Evolutionary conservation across 2,888 invertebrate species (phyloP), one percentile per base, ranked within the genome.

Genomic region (Carpatolechia fugitivella): DNA sequence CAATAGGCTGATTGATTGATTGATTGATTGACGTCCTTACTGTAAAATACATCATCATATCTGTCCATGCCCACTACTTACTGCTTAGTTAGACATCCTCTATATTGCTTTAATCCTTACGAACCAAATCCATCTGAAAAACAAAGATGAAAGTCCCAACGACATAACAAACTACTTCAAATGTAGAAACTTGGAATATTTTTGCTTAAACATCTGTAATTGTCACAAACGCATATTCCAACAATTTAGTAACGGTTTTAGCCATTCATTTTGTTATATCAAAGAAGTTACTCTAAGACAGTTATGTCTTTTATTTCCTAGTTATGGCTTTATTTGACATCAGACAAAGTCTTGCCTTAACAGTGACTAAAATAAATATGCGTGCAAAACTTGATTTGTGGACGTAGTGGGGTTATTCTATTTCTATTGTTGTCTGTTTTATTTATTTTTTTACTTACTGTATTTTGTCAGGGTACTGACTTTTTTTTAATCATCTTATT

Each of bases 201-300:
- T 24, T 48, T 54, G 54, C 51, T 46, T 52, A 35, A 51, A 41
- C 58, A 41, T 56, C 56, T 54, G 56, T 59, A 13, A 46, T 38
- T 59, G 60, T 54, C 57, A 60, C 62, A 63, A 65, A 63, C 51
- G 58, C 60, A 47, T 62, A 44, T 61, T 54, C 48, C 20, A 44
- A 31, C 55, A 13, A 47, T 49, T 61, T 62, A 54, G 65, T 54
- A 52, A 64, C 57, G 66, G 56, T 65, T 75, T 72, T 75, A 73
- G 69, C 72, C 61, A 60, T 63, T 73, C 69, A 55, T 66, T 65
- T 67, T 56, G 54, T 52, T 56, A 62, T 72, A 76, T 76, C 76
- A 76, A 76, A 76, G 76, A 18, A 56, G 65, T 76, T 70, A 70
- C 75, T 76, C 76, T 75, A 75, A 76, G 75, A 57, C 46, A 11